A percentile compares a stretch with the other conserved stretches of the same genome.
Conservation (phyloP, 2,797 vertebrate species). For the Sebastes steindachneri region DNA sequence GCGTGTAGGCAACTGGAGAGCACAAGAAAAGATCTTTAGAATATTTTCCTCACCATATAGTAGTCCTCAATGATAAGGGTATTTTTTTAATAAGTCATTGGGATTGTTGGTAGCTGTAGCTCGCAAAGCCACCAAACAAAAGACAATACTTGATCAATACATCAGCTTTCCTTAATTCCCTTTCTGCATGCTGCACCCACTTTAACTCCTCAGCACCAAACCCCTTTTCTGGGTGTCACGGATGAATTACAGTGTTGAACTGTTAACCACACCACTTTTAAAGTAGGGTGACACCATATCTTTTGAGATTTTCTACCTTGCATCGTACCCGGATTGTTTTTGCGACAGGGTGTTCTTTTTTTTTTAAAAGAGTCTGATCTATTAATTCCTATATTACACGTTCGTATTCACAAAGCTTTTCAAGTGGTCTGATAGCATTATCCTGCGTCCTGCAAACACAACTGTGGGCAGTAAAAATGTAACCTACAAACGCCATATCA, state of each 20-base stretch:
- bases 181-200: neutral
- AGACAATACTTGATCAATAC: neutral
- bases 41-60: neutral
- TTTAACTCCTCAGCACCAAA: neutral
- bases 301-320: neutral
- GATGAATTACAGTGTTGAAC: neutral
- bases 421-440: neutral
- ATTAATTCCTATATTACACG: neutral
- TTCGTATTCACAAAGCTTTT: neutral
- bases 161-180: neutral
- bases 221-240: neutral
- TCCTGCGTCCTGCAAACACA: neutral
- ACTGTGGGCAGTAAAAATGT: neutral
- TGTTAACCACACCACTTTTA: neutral
- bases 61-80: neutral
- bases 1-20: neutral
- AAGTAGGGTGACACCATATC: neutral
- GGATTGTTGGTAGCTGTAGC: neutral
- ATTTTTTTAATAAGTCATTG: neutral
- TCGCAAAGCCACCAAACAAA: neutral
- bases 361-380: neutral
- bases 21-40: neutral
- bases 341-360: too few species aligned
- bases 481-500: neutral
- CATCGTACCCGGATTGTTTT: neutral